A percentile compares a stretch with the other conserved stretches of the same genome.
These are phyloP conservation scores for Orchesella cincta DNA, from an alignment of 1,140 invertebrate genomes.

Conservation along the genomic window DNA sequence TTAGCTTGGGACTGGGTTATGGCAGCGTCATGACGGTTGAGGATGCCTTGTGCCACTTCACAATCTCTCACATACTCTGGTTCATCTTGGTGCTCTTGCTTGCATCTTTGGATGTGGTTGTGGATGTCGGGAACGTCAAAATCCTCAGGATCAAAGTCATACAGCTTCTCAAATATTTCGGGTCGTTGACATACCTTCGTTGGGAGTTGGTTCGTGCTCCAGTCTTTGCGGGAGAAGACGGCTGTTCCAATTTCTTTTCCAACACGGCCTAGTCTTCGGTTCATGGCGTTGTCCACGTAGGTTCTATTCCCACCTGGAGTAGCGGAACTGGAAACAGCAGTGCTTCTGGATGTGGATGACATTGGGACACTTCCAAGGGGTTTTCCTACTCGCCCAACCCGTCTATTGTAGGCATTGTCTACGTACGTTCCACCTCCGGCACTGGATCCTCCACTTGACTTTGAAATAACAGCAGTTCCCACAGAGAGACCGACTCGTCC, in stretches of 20 bases:
- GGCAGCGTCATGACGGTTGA: background rate
- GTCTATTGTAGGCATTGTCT: background rate
- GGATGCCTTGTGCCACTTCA: background rate
- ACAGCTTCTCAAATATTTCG: background rate
- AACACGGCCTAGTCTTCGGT: constrained; percentile 1
- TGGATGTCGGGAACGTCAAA: background rate
- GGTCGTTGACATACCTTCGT: background rate
- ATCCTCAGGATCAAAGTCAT: constrained; percentile 13
- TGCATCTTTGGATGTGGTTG: background rate
- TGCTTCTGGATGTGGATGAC: background rate
- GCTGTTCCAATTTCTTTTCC: background rate
- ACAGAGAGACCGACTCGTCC: no score
- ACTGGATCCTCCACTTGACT: no score
- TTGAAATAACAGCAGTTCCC: no score
- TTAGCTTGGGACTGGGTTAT: background rate
- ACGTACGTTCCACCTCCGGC: constrained; percentile 14
- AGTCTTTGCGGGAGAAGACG: background rate
- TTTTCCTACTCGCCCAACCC: background rate
- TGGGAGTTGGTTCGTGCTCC: background rate
- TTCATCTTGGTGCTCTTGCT: background rate
- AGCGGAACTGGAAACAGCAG: background rate
- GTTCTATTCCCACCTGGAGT: background rate
- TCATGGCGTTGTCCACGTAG: constrained; percentile 1
- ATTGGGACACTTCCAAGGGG: background rate
- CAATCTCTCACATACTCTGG: background rate